phyloP scores from a whole-genome alignment of 1,140 invertebrate species.

The Paracyclopina nana region DNA sequence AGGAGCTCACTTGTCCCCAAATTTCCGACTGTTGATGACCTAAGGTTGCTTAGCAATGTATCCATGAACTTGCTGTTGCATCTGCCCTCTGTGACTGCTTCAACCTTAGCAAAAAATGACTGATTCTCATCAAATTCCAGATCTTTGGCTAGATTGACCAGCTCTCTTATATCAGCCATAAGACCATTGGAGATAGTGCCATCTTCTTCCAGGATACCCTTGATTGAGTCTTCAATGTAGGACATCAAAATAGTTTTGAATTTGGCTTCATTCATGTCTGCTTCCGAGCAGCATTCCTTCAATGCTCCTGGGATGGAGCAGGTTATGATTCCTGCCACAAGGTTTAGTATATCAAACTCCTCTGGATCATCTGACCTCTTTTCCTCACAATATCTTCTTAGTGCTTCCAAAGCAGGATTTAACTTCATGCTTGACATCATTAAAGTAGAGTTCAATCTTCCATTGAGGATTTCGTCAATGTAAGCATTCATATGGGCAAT shows the following conservation, averaged over 20 bases:
- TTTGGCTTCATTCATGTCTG: slow-evolving; percentile 17
- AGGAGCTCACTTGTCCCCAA: slow-evolving; percentile 4
- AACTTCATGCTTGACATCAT: slow-evolving; percentile 11
- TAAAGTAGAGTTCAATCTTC: not conserved
- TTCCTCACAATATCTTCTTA: slow-evolving; percentile 5
- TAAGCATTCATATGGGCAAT: not conserved
- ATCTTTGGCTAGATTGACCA: slow-evolving; percentile 13
- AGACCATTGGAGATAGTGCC: slow-evolving; percentile 18
- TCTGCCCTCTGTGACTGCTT: slow-evolving; percentile 11
- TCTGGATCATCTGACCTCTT: slow-evolving; percentile 17
- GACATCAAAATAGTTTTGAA: slow-evolving; percentile 13
- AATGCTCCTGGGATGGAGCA: slow-evolving; percentile 18
- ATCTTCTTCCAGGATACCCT: slow-evolving; percentile 19
- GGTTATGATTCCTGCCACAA: slow-evolving; percentile 19
- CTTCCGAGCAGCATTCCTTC: slow-evolving; percentile 18
- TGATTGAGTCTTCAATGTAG: slow-evolving; percentile 17
- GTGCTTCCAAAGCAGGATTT: slow-evolving; percentile 13
- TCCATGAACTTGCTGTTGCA: slow-evolving; percentile 15
- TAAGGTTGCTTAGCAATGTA: slow-evolving; percentile 5
- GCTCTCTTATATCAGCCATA: slow-evolving; percentile 17
- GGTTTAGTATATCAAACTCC: slow-evolving; percentile 18
- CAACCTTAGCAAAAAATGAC: slow-evolving; percentile 13
- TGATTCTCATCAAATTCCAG: slow-evolving; percentile 15
- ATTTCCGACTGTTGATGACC: not conserved
- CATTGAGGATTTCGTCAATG: not conserved